A percentile compares a stretch with the other conserved stretches of the same genome.
phyloP scores from a whole-genome alignment of 2,888 invertebrate genomes.

The Zaprionus obscuricornis region DNA sequence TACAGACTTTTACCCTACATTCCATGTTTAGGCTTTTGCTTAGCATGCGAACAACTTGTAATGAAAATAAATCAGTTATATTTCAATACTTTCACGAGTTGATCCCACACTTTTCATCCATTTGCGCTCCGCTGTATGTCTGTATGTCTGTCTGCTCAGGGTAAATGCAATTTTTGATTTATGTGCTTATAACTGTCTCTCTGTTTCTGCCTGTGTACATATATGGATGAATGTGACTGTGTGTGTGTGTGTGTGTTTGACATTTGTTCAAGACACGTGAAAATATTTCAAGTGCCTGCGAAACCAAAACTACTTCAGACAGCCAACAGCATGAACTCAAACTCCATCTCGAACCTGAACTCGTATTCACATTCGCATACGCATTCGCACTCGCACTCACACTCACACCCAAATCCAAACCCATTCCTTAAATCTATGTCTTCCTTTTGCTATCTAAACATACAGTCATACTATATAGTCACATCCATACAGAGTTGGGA shows the following conservation, averaged over 20 bases:
- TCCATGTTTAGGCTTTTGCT: slow-evolving; percentile 40
- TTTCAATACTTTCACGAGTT: slow-evolving; percentile 71
- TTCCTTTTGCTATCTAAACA: slow-evolving; percentile 41
- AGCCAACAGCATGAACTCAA: slow-evolving; percentile 21
- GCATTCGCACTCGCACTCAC: no score
- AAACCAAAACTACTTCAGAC: slow-evolving; percentile 66
- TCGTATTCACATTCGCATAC: neutral
- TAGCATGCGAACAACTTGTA: slow-evolving; percentile 68
- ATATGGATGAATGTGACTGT: neutral
- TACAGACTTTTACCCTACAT: neutral
- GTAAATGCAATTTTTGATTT: slow-evolving; percentile 72
- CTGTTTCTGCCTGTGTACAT: neutral
- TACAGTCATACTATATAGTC: slow-evolving; percentile 11
- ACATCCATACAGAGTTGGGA: slow-evolving; percentile 18
- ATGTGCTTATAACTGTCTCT: slow-evolving; percentile 42
- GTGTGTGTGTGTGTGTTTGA: slow-evolving; percentile 60
- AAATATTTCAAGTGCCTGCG: slow-evolving; percentile 77
- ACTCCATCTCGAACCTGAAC: neutral
- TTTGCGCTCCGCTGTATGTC: slow-evolving; percentile 10
- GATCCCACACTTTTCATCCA: neutral
- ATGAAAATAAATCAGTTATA: slow-evolving; percentile 80
- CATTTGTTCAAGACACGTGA: slow-evolving; percentile 81
- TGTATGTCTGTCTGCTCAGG: slow-evolving; percentile 14
- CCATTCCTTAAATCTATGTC: neutral
- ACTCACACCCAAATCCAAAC: neutral